Percentiles rank a stretch among this genome's conserved stretches.
Conservation (phyloP, 2,888 invertebrate genomes). For the Lepeophtheirus nordmannii region DNA sequence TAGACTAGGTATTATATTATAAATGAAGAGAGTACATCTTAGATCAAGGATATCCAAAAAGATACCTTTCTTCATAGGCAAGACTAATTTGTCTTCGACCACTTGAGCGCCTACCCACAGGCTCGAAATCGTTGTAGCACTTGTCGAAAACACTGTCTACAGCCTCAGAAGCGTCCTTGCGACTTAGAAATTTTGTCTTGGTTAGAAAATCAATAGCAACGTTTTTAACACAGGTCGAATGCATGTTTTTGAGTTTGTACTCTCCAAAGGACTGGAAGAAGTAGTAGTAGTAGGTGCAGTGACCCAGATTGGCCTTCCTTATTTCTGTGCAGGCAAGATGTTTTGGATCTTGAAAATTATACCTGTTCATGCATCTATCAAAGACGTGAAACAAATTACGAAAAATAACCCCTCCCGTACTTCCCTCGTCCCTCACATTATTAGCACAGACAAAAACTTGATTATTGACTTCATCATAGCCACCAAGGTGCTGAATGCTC, state of each 20-base stretch:
- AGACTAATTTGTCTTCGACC: neutral
- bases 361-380: constrained; percentile 15
- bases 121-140: constrained; percentile 47
- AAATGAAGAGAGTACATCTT: constrained; percentile 50
- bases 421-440: neutral
- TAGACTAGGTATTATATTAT: constrained; percentile 7
- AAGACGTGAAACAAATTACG: constrained; percentile 20
- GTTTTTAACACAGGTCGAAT: constrained; percentile 6
- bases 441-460: constrained; percentile 18
- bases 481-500: neutral
- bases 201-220: constrained; percentile 8
- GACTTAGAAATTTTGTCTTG: constrained; percentile 8
- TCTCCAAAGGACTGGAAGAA: neutral
- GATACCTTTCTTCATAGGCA: constrained; percentile 8
- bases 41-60: constrained; percentile 38
- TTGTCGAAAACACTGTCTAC: constrained; percentile 8
- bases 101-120: constrained; percentile 44
- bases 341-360: constrained; percentile 1
- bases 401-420: neutral
- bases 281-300: constrained; percentile 17
- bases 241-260: neutral
- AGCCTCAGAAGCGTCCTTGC: neutral
- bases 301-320: constrained; percentile 21
- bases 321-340: constrained; percentile 24
- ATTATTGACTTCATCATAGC: constrained; percentile 9